phyloP scores from a whole-genome alignment of 2,797 vertebrate genomes.

The Chloroceryle amazona region DNA sequence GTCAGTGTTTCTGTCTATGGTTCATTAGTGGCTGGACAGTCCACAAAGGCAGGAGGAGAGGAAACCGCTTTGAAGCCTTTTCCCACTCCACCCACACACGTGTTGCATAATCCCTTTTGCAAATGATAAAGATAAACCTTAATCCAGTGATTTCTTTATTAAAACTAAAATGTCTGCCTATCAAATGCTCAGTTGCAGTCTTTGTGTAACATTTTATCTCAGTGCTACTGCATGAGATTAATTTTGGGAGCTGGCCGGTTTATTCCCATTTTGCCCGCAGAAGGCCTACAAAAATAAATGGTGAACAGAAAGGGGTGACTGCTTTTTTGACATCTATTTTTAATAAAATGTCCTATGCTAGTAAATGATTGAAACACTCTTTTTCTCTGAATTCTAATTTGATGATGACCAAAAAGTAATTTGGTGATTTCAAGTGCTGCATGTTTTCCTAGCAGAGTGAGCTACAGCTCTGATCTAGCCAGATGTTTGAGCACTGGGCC shows the following conservation, averaged over 20 bases:
- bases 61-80: not conserved
- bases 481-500: not conserved
- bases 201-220: not conserved
- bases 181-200: not conserved
- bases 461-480: not conserved
- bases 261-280: not conserved
- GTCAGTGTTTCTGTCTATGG: not conserved
- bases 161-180: not conserved
- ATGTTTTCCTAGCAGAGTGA: not conserved
- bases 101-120: not conserved
- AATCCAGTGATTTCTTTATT: not conserved
- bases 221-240: not conserved
- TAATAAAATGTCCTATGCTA: not conserved
- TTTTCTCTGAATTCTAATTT: not conserved
- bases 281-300: not conserved
- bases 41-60: not conserved
- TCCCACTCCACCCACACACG: accelerated
- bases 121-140: not conserved
- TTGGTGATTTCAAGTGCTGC: not conserved
- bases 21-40: not conserved
- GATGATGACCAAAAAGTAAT: not conserved
- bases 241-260: not conserved
- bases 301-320: not conserved
- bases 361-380: not conserved
- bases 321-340: not conserved